Conservation (phyloP, 2,888 invertebrate species). For the Sericinus montela region DNA sequence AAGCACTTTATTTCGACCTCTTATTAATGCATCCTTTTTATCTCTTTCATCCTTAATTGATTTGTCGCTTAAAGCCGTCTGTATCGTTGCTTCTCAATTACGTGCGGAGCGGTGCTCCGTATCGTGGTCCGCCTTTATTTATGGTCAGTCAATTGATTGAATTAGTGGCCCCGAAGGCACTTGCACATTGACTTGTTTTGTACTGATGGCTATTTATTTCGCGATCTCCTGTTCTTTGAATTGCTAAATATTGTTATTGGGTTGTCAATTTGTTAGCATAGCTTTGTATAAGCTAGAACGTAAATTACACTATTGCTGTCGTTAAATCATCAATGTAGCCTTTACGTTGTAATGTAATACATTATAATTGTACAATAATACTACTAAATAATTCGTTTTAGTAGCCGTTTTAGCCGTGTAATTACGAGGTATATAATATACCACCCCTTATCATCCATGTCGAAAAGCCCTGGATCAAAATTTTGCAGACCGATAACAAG, state of each 20-base stretch:
- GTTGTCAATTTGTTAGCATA: conserved; percentile 11
- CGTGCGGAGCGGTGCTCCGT: conserved; percentile 47
- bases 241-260: conserved; percentile 28
- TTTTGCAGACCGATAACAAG: no score
- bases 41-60: conserved; percentile 66
- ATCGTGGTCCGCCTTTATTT: conserved; percentile 71
- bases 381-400: no score
- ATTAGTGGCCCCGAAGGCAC: conserved; percentile 72
- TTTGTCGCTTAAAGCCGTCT: conserved; percentile 66
- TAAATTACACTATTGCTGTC: no score
- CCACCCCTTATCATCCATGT: no score
- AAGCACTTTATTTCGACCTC: conserved; percentile 43
- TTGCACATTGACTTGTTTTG: conserved; percentile 49
- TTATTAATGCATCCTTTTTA: conserved; percentile 70
- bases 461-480: no score
- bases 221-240: conserved; percentile 42
- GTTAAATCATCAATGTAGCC: no score
- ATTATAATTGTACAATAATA: no score
- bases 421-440: no score
- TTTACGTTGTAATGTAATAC: no score
- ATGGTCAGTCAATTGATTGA: conserved; percentile 74
- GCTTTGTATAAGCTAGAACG: no score
- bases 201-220: conserved; percentile 54
- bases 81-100: conserved; percentile 71
- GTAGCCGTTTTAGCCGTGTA: no score